Base-by-base conservation (phyloP, 2,113 vertebrate genomes). In the Sphyrna mokarran region DNA sequence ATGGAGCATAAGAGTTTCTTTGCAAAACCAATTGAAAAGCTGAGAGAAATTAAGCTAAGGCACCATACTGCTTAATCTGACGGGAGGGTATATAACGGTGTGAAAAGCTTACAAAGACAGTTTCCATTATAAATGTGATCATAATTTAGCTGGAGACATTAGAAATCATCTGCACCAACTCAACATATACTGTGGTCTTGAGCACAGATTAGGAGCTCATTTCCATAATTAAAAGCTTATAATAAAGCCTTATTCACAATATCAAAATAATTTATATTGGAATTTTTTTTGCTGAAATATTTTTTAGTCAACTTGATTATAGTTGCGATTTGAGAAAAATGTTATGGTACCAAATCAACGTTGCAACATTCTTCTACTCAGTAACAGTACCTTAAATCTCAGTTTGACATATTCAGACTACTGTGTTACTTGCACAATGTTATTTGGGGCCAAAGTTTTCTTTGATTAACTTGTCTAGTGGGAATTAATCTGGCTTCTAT, bases 391-490 rank as follows among this genome's bases (percentile, higher is more conserved):
- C n/a, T 93, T 63, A 93, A 63, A 93, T 68, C 68, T 93, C 63
- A 33, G 16, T 93, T 68, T 37, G n/a, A 37, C n/a, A 37, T 68
- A 37, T 93, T 90, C 87, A 90, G 87, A 90, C 54, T 90, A 90
- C 90, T 93, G 90, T 93, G 18, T 68, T 93, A 37, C 7, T 23
- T 93, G n/a, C 68, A 68, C 40, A 40, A 61, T 90, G 29, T 61
- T 89, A 54, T 61, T 90, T 90, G 54, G 26, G 18, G 58, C 54
- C n/a, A 68, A 93, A 37, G 33, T 37, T 93, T 93, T 37, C 63
- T 68, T 68, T 93, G 16, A 93, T 93, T 68, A 66, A 68, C 33
- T 37, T 93, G 54, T 66, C 61, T 93, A 66, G 61, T 89, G 29
- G 29, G 61, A 66, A 68, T 40, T 93, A 29, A 93, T 93, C 61